Base-by-base conservation (phyloP, 2,888 invertebrate genomes). In the Lepidochitona cinerea region DNA sequence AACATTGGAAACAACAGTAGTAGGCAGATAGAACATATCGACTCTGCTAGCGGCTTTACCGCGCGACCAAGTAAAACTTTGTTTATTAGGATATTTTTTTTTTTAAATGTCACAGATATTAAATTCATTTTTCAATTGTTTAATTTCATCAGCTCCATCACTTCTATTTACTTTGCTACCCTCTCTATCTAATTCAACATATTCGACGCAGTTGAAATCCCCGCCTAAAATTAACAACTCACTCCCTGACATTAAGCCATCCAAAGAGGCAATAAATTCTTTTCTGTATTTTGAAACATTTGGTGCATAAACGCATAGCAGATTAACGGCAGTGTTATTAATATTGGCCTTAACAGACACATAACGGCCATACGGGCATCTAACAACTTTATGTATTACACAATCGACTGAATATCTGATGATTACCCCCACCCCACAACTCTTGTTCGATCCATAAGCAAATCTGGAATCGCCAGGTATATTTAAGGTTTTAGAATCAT, bases 181-280 rank as follows among this genome's bases (percentile, higher is more conserved):
- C 14, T 73, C n/a, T 71, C 73, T 74, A 35, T 76, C 72, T 1
- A 74, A 41, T 1, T 33, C n/a, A 29, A 71, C 70, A 29, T 73
- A 71, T 23, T 75, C 75, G 23, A 75, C 18, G 66, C 53, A 76
- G 67, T 76, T 76, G 68, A 72, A 76, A 66, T 76, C 76, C 12
- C 76, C 76, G 67, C 26, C 49, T 29, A 77, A n/a, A 29, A 73
- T 64, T 3, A 77, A 6, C 35, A 68, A 29, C 14, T 68, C 26
- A 33, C 70, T 65, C 4, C 59, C 59, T 14, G 18, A 14, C 23
- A 59, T 59, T 26, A 59, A 18, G 29, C 1, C 29, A 59, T 59
- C 59, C 14, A 26, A 26, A 23, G 23, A 14, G 12, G 23, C 14
- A 4, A 59, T 59, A 59, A 59, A 59, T 4, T 23, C 3, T 59